A percentile compares a stretch with the other conserved stretches of the same genome.
Evolutionary conservation across 2,888 invertebrate species (phyloP).

Genomic region (Tenodera sinensis): DNA sequence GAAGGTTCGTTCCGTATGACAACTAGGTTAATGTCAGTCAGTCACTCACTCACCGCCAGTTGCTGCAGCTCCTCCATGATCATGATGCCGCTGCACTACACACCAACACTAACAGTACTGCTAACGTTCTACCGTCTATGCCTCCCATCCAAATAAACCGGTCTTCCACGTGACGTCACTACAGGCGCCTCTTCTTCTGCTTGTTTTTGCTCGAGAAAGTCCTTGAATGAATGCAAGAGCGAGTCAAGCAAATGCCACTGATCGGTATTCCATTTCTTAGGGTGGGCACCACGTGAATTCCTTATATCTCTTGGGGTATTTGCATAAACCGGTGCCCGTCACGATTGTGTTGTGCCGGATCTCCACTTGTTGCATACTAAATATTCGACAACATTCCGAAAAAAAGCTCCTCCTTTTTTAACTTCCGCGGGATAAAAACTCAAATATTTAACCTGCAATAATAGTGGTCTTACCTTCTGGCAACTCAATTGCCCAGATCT

Average conservation of each 20-base stretch:
- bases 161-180: background rate
- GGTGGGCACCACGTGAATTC: no score
- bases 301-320: no score
- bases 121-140: background rate
- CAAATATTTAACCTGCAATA: no score
- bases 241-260: background rate
- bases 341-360: no score
- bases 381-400: no score
- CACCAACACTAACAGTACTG: background rate
- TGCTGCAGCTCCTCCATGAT: background rate
- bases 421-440: no score
- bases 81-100: background rate
- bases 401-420: no score
- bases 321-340: no score
- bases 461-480: no score
- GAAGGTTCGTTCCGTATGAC: background rate
- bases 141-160: background rate
- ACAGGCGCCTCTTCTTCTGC: background rate
- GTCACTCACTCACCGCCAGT: background rate
- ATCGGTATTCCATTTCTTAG: no score
- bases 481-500: no score
- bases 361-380: no score
- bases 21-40: background rate
- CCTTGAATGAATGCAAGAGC: conserved; percentile 1
- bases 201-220: background rate